Base-by-base conservation (phyloP, 2,797 vertebrate genomes). In the Sebastiscus albofasciatus region DNA sequence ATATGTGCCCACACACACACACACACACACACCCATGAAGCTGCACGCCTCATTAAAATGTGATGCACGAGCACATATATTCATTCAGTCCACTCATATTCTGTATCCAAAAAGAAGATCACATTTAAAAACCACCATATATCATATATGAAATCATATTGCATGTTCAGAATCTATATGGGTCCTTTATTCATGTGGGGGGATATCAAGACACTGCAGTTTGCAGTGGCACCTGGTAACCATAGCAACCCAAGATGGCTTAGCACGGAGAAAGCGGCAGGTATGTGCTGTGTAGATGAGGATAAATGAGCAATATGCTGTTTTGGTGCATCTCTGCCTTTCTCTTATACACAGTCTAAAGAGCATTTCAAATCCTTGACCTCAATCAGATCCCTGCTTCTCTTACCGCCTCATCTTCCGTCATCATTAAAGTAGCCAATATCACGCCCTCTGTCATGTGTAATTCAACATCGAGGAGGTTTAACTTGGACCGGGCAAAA, bases 201-300 rank as follows among this genome's bases (percentile, higher is more conserved):
- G 56, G 64, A 49, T 59, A 79, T 61, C 10, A 18, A 79, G 11
- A 64, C 49, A 12, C 68, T n/a, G 79, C 79, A 73, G 18, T 69
- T 76, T 81, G 31, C 72, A 72, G 74, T 22, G 68, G 77, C 67
- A 90, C 83, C 83, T 92, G 88, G 90, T 94, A 90, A 68, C 90
- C 85, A 92, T 92, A 71, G 90, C 68, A 91, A 94, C 92, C 20
- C 8, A 31, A 59, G 60, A 77, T 65, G 78, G 66, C 79, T 86
- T 62, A 69, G 74, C 29, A 34, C 3, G 8, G 67, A 67, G 29
- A 68, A 69, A 77, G 60, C 75, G 33, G 86, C 46, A 77, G 76
- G 72, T 81, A 72, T 75, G 34, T 75, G 58, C 70, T 60, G 61
- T 75, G 61, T 26, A 78, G 72, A 88, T 88, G 65, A 77, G 83